Evolutionary conservation across 1,140 invertebrate species (phyloP), one percentile per base, ranked within the genome.

Genomic region (Bombus confusus): DNA sequence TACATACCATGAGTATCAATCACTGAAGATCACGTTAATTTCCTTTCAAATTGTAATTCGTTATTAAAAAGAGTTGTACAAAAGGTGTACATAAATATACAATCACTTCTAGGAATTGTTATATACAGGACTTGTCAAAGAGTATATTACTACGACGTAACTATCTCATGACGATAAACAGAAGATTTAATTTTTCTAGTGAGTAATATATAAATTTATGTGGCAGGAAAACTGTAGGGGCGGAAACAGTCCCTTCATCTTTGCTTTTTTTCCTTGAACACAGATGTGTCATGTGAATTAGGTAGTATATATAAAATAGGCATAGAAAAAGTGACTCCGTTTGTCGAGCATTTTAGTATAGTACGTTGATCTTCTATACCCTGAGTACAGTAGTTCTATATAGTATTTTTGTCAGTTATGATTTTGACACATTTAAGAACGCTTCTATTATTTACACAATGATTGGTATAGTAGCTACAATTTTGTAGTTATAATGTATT

Each of bases 1-100:
- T 86, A 78, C 88, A 59, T 80, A 90, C 89, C 89, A 90, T 90
- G 78, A 71, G 86, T 84, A 47, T 47, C 43, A 85, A 25, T 77
- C 47, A 66, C 57, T 80, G 64, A 85, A n/a, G 22, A 89, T 83
- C 82, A 85, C 88, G 59, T 89, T 39, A 52, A 80, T 89, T 82
- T 47, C 39, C 25, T 80, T 72, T 89, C 79, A 89, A 39, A 88
- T 75, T 31, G 37, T 47, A 22, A 57, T n/a, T 52, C 57, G 59
- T 66, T 57, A 85, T 83, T 89, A 57, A 71, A 77, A 43, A 52
- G 18, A 43, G 13, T 47, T 8, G 28, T 68, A 75, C 37, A 80
- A 69, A 80, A 86, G 8, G 34, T n/a, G 47, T 52, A 68, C 10
- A 62, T 72, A 68, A 78, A 79, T 66, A 82, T 43, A 41, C 28